Evolutionary conservation across 2,797 vertebrate species (phyloP).

Genomic region (Spinus olivaceus): DNA sequence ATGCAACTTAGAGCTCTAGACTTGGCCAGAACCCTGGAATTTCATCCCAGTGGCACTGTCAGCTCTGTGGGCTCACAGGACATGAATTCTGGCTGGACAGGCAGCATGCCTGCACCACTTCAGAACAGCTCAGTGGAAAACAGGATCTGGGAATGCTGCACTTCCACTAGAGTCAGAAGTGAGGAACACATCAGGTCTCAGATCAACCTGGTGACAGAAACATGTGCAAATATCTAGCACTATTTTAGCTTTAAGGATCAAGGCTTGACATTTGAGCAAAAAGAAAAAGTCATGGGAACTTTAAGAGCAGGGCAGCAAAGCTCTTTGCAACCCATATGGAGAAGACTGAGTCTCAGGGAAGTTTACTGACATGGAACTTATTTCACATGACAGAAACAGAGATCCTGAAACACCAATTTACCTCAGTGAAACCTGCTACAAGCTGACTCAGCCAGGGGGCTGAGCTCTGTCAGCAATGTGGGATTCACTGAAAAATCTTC

Average conservation of each 20-base stretch:
- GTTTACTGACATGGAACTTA: not conserved
- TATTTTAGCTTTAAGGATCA: not conserved
- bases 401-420: not conserved
- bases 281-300: not conserved
- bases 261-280: not conserved
- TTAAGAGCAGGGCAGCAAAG: not conserved
- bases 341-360: not conserved
- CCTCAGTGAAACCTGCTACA: not conserved
- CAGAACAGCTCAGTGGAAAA: not conserved
- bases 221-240: fast-evolving
- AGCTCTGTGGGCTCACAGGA: not conserved
- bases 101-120: not conserved
- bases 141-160: not conserved
- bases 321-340: not conserved
- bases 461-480: not conserved
- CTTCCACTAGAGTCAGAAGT: not conserved
- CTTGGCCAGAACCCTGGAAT: not conserved
- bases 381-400: not conserved
- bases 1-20: not conserved
- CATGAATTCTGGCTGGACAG: not conserved
- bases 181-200: not conserved
- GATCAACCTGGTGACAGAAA: not conserved
- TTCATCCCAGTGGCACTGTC: not conserved
- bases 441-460: not conserved
- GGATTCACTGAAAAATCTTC: not conserved